phyloP scores from a whole-genome alignment of 2,888 invertebrate species.

The Saturnia pavonia region DNA sequence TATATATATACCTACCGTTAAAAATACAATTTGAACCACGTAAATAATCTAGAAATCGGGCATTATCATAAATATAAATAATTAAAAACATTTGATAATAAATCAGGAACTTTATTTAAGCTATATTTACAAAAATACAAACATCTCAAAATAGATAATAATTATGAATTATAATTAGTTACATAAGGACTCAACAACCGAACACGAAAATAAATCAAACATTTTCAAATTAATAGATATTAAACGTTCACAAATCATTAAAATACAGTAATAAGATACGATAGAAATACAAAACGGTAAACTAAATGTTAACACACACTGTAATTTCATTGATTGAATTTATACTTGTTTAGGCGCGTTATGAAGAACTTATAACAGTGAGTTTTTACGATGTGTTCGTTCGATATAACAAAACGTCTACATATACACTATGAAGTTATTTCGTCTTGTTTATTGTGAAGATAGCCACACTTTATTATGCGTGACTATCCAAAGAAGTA shows the following conservation, averaged over 20 bases:
- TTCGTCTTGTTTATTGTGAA: no score
- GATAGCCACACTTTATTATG: no score
- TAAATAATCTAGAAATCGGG: neutral
- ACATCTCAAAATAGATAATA: slow-evolving; percentile 71
- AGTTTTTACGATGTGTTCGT: no score
- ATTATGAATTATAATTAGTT: slow-evolving; percentile 49
- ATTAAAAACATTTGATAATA: slow-evolving; percentile 40
- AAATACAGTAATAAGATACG: neutral
- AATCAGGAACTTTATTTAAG: slow-evolving; percentile 80
- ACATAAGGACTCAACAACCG: slow-evolving; percentile 60
- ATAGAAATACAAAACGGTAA: neutral
- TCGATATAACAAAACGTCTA: no score
- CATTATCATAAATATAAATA: neutral
- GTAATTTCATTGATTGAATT: neutral
- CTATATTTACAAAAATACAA: slow-evolving; percentile 79
- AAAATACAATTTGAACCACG: neutral
- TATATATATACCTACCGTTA: no score
- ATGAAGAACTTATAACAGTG: no score
- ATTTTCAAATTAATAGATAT: neutral
- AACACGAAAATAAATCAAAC: slow-evolving; percentile 38
- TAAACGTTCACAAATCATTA: slow-evolving; percentile 2
- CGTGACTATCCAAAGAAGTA: no score
- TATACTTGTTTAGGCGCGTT: no score
- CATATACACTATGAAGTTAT: no score
- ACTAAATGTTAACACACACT: neutral